Conservation (phyloP, 2,888 invertebrate species). For the Drosophila phalerata region DNA sequence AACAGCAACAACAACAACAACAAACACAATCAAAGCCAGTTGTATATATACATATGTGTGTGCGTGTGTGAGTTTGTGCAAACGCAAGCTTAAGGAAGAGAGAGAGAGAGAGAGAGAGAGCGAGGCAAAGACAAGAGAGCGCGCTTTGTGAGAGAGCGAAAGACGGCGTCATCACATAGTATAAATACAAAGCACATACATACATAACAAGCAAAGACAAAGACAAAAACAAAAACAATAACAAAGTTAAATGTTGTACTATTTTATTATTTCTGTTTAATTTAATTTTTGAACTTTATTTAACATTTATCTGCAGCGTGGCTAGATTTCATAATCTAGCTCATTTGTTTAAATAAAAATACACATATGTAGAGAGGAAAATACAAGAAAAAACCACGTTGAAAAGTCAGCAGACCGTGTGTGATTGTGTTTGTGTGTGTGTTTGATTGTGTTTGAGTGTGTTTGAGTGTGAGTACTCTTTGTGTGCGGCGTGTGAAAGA, state of each 20-base stretch:
- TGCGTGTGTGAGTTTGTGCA: conserved; percentile 18
- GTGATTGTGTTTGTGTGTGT: not conserved
- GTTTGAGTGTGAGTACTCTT: conserved; percentile 5
- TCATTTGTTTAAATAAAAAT: conserved; percentile 44
- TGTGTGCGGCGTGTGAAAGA: conserved; percentile 15
- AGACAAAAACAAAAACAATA: conserved; percentile 23
- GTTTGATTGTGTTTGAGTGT: conserved; percentile 15
- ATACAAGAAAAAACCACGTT: conserved; percentile 70
- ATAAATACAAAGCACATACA: not conserved
- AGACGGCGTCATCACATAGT: conserved; percentile 17
- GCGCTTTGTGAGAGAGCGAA: conserved; percentile 42
- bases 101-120: conserved; percentile 11
- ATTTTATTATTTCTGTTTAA: not conserved
- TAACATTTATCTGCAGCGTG: conserved; percentile 12
- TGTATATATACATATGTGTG: not conserved
- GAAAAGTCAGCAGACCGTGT: conserved; percentile 50
- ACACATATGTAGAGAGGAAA: conserved; percentile 35
- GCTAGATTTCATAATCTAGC: conserved; percentile 74
- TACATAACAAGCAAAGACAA: conserved; percentile 4
- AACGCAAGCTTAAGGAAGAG: conserved; percentile 38
- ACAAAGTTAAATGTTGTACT: conserved; percentile 11
- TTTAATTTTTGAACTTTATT: not conserved
- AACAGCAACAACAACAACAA: conserved; percentile 33
- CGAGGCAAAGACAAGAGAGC: conserved; percentile 15
- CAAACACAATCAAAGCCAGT: conserved; percentile 6